Evolutionary conservation across 2,113 vertebrate genomes (phyloP), one percentile per base, ranked within the genome.

Genomic region (Apistogramma diplotaenia): DNA sequence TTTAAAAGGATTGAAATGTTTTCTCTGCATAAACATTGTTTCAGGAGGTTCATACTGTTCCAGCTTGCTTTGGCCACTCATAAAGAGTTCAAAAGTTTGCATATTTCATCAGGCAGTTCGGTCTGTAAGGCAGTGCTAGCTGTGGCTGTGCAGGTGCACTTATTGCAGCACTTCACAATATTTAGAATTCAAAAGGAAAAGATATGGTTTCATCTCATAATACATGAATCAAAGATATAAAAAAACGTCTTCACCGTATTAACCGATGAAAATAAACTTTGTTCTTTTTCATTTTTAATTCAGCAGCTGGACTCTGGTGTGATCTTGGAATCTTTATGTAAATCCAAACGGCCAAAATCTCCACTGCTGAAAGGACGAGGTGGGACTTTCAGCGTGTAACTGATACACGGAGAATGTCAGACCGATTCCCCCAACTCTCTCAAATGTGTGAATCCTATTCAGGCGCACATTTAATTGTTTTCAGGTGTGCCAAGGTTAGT

Each of bases 401-500:
- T 13, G 23, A 25, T 33, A 56, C 6, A 9, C 19, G 3, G 56
- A 19, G 5, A 10, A 37, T 21, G 27, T 53, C 15, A 62, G 18
- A 6, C 61, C 43, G 46, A 21, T 25, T 29, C 37, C 43, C 29
- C 81, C 31, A 58, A 43, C 81, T 49, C 65, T 65, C 62, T 59
- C 15, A 33, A 71, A 82, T 77, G 82, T 59, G 85, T 81, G 57
- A 83, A 62, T 56, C 71, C 27, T 62, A 2, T 59, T 74, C 11
- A 79, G 21, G 5, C 7, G 16, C 31, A 60, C 40, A 51, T 27
- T 91, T 78, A 87, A 86, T 82, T 71, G 56, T 73, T 43, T 61
- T 85, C 90, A 92, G 89, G 87, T 92, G 89, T 86, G 88, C 87
- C 84, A 81, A 70, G 23, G 62, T 83, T 55, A 90, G 85, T 87